phyloP scores from a whole-genome alignment of 37 sponge, comb jelly and placozoan species.

The Aplysina aerophoba region DNA sequence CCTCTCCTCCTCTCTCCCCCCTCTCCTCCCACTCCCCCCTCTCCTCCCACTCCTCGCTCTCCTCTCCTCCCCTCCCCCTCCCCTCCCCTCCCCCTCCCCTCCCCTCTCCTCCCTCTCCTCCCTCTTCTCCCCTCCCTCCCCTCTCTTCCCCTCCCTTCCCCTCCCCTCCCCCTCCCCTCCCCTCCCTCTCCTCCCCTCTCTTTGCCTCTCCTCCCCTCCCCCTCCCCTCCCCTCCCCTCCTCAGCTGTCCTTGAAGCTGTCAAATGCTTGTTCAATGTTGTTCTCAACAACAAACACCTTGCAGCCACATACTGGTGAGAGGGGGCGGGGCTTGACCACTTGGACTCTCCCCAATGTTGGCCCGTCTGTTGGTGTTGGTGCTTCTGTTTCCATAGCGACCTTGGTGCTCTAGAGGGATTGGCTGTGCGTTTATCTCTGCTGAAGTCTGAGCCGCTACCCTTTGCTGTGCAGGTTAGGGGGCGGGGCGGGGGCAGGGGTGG shows the following conservation, averaged over 20 bases:
- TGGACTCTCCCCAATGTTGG: neutral
- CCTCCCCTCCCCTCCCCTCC: neutral
- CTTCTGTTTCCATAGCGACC: neutral
- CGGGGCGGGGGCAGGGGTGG: no score
- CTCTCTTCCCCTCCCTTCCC: neutral
- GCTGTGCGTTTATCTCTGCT: slow-evolving; percentile 12
- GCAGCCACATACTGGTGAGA: slow-evolving; percentile 14
- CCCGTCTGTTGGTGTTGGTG: neutral
- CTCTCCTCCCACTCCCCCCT: neutral
- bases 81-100: neutral
- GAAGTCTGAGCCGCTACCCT: neutral
- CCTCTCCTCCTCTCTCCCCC: neutral
- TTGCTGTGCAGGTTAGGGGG: no score
- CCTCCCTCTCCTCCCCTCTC: neutral
- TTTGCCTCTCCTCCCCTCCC: neutral
- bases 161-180: neutral
- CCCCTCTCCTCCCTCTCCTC: neutral
- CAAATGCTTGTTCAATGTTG: slow-evolving; percentile 72
- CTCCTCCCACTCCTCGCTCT: neutral
- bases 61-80: neutral
- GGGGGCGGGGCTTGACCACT: neutral
- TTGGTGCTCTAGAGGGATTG: slow-evolving; percentile 53
- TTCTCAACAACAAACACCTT: slow-evolving; percentile 51
- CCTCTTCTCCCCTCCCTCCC: neutral
- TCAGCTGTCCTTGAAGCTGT: slow-evolving; percentile 65